Conservation (phyloP, 2,888 invertebrate species). For the Euspilapteryx auroguttella region DNA sequence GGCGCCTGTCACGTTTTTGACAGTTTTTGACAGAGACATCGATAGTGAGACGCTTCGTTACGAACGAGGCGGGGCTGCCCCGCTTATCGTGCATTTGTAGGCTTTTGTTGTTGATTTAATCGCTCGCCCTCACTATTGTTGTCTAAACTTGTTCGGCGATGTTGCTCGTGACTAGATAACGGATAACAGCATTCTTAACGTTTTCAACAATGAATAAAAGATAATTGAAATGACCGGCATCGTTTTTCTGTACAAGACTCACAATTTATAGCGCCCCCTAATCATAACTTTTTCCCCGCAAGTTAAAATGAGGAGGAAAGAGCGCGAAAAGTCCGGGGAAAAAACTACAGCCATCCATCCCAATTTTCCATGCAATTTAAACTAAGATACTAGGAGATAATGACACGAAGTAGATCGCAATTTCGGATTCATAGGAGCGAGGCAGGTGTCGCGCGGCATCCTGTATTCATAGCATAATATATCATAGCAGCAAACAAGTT, state of each 20-base stretch:
- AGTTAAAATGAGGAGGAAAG: no score
- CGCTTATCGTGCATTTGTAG: conserved; percentile 39
- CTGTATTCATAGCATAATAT: conserved; percentile 56
- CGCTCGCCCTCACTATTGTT: conserved; percentile 14
- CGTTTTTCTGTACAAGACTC: no score
- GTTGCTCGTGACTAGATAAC: not conserved
- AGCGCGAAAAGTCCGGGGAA: not conserved
- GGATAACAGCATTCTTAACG: no score
- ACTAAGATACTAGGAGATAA: conserved; percentile 20
- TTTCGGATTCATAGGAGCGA: conserved; percentile 47
- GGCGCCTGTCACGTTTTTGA: conserved; percentile 54
- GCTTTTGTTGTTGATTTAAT: conserved; percentile 34
- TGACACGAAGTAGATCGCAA: conserved; percentile 32
- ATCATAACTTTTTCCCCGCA: no score
- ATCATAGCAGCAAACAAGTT: conserved; percentile 29
- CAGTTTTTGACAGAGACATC: conserved; percentile 60
- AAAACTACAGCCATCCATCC: conserved; percentile 8
- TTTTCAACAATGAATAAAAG: no score
- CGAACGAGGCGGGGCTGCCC: conserved; percentile 34
- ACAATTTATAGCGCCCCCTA: no score
- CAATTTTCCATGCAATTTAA: conserved; percentile 15
- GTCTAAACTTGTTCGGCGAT: conserved; percentile 1
- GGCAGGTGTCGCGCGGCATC: conserved; percentile 48
- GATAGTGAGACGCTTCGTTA: conserved; percentile 50
- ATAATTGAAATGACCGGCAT: no score